Evolutionary conservation across 2,113 vertebrate species (phyloP).

Genomic region (Podarcis raffonei): DNA sequence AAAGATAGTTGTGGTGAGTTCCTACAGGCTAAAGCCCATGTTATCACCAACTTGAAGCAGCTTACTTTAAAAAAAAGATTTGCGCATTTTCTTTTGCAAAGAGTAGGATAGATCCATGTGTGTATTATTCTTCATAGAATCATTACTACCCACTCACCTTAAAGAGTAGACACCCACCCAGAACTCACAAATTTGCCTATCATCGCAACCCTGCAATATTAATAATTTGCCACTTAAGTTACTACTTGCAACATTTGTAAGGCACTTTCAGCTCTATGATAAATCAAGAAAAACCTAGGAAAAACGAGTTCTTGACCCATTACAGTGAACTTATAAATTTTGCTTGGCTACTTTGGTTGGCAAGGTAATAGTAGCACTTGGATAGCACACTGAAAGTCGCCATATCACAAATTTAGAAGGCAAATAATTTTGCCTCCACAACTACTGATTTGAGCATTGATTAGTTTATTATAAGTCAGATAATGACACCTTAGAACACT

Average conservation of each 20-base stretch:
- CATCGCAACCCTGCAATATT: neutral
- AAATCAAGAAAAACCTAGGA: neutral
- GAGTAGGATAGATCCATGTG: too few species aligned
- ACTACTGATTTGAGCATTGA: neutral
- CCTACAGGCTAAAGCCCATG: too few species aligned
- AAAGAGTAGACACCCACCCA: neutral
- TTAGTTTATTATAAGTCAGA: neutral
- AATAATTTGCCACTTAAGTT: neutral
- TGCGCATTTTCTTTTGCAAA: too few species aligned
- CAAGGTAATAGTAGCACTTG: neutral
- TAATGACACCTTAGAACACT: neutral
- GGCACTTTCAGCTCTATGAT: neutral
- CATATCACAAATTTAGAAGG: constrained; percentile 8
- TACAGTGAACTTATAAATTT: constrained; percentile 11
- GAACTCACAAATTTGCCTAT: neutral
- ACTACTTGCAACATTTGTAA: neutral
- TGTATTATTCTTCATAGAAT: too few species aligned
- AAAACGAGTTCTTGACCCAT: constrained; percentile 11
- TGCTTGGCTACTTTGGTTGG: constrained; percentile 21
- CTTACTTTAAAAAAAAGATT: too few species aligned
- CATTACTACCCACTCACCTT: neutral
- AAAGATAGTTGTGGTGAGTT: too few species aligned
- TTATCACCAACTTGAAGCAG: too few species aligned
- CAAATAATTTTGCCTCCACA: constrained; percentile 22
- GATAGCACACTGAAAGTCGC: neutral